A percentile compares a stretch with the other conserved stretches of the same genome.
These are phyloP conservation scores for Hormiphora californensis DNA, from an alignment of 37 sponge, comb jelly and placozoan genomes.

Conservation along the genomic window DNA sequence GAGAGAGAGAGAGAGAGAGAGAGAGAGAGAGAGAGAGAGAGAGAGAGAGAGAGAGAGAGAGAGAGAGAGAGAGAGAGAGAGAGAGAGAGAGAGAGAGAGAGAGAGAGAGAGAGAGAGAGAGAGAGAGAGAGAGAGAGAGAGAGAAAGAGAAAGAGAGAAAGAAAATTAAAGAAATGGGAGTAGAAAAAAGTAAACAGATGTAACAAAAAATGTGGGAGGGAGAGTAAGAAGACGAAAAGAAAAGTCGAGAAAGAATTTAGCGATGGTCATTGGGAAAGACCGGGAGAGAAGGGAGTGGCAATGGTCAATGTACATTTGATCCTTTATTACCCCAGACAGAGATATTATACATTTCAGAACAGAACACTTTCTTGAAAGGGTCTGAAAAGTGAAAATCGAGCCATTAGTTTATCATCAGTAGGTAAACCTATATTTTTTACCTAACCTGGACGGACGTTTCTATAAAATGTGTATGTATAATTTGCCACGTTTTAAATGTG, in stretches of 20 bases:
- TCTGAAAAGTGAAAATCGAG: background rate
- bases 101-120: background rate
- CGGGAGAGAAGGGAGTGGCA: background rate
- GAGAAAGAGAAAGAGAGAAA: background rate
- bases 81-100: background rate
- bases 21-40: background rate
- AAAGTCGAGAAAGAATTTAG: background rate
- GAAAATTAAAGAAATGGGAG: background rate
- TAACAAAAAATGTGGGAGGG: background rate
- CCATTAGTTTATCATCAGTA: background rate
- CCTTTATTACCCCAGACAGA: too few relatives aligned
- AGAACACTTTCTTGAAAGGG: too few relatives aligned
- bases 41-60: background rate
- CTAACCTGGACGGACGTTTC: too few relatives aligned
- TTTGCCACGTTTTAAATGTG: too few relatives aligned
- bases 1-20: background rate
- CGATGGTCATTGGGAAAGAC: background rate
- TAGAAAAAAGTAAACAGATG: background rate
- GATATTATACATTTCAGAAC: too few relatives aligned
- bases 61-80: background rate
- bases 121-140: background rate
- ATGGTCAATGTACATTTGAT: background rate
- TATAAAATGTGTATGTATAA: too few relatives aligned
- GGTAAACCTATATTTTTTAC: background rate
- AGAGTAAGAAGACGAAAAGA: background rate